Base-by-base conservation (phyloP, 2,888 invertebrate genomes). In the Drosophila kuntzei region DNA sequence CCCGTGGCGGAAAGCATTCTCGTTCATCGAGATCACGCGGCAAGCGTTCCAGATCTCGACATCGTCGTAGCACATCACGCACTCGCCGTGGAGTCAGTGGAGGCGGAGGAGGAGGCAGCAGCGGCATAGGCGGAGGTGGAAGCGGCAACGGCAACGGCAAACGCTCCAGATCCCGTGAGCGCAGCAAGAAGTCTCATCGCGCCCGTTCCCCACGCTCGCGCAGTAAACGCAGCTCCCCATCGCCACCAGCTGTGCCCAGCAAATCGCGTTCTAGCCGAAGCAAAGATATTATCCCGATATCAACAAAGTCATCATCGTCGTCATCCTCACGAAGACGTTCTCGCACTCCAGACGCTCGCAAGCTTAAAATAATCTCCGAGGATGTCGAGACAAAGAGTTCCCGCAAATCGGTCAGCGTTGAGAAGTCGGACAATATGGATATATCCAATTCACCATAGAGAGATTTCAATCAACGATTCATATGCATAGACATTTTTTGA, bases 381-480 rank as follows among this genome's bases (percentile, higher is more conserved):
- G 91, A 92, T 58, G 54, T 70, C 1, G 91, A 83, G 71, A 88
- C 78, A 63, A 91, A 80, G 79, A 92, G 91, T 55, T 85, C 89
- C 39, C 89, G 91, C 82, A 93, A 87, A 91, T 93, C 86, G 87
- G 93, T 90, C 90, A 94, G 91, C 79, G 93, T 72, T 5, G 94
- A 94, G 79, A 94, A 94, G 83, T 92, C 94, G 1, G 95, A 95
- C 91, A 95, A 96, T 90, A 96, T 96, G 96, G 96, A 96, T 91
- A 96, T 96, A 91, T 96, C 96, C 14, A 95, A 96, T 92, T 96
- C 96, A 64, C 96, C 96, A 58, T 96, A 93, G 92, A 25, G 14
- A 50, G 25, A 29, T 27, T n/a, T n/a, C 37, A 12, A 16, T 25
- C 39, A 29, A 47, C 32, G 14, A 49, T 27, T 43, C 53, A 46